Evolutionary conservation across 2,888 invertebrate species (phyloP), one percentile per base, ranked within the genome.

Genomic region (Cataglyphis livida): DNA sequence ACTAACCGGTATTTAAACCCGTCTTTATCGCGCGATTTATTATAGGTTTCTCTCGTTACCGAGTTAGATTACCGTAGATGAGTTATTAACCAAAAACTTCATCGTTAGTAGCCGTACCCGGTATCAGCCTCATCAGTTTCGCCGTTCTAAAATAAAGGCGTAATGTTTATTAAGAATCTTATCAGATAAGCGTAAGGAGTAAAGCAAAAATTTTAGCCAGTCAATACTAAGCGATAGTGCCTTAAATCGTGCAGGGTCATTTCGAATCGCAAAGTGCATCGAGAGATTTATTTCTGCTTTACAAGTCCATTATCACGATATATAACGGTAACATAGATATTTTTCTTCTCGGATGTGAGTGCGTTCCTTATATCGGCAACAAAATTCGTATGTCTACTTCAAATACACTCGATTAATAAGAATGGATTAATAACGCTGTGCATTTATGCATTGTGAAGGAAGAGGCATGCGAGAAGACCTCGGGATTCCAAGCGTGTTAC

Each of bases 401-500:
- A n/a, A 62, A 21, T 74, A 38, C 15, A 48, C 1, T 41, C n/a
- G 48, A 57, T 78, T 66, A 65, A 18, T 4, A 12, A 2, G 25
- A 44, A 35, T 15, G 28, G 32, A 68, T 59, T 18, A 70, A 21
- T 9, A 25, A 18, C 32, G 44, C 57, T 38, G 54, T 21, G 78
- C 44, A 32, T 25, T 64, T 28, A 44, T 48, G 48, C 66, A 48
- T 51, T 48, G 15, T 18, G 15, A 28, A 28, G 41, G 28, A 44
- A 41, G 15, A 66, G 66, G 10, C 76, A 54, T 21, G 76, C 41
- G 78, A 57, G 35, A 25, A 66, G 78, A 48, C 78, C 78, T 79
- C 71, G 78, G 18, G 9, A 79, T 79, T 79, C 71, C 78, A 78
- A 59, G 32, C 32, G 70, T 28, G 41, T 78, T 70, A 70, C 32